Conservation (phyloP, 2,797 vertebrate species). For the Poecilia gillii region DNA sequence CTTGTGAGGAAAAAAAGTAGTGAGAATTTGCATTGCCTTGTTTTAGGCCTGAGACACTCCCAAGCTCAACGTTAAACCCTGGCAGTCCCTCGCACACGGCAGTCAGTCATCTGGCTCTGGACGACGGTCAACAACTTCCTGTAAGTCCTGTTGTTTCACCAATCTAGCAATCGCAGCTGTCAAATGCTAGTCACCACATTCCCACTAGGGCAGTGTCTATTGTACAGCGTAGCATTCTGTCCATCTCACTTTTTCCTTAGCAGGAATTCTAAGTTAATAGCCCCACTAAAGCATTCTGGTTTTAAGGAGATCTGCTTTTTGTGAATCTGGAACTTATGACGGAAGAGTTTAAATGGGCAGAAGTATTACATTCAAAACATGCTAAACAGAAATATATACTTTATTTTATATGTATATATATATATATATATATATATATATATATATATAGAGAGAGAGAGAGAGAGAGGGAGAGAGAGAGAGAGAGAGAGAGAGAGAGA, state of each 20-base stretch:
- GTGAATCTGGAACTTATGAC: neutral
- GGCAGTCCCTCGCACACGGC: neutral
- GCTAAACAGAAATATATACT: neutral
- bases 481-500: no score
- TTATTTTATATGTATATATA: neutral
- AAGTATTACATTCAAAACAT: neutral
- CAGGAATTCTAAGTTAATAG: neutral
- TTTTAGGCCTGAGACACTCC: neutral
- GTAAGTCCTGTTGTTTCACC: neutral
- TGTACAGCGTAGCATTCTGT: neutral
- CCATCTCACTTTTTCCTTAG: neutral
- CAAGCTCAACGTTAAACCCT: neutral
- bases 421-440: neutral
- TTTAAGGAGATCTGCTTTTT: neutral
- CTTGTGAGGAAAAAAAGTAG: neutral
- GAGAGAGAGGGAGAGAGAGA: neutral
- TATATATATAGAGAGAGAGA: neutral
- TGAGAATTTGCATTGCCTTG: neutral
- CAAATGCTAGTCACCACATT: neutral
- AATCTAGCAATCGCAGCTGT: neutral
- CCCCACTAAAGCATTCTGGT: neutral
- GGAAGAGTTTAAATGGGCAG: neutral
- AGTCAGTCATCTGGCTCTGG: neutral
- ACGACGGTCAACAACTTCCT: neutral
- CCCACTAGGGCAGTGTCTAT: neutral